phyloP scores from a whole-genome alignment of 2,113 vertebrate species.

The Zonotrichia leucophrys region DNA sequence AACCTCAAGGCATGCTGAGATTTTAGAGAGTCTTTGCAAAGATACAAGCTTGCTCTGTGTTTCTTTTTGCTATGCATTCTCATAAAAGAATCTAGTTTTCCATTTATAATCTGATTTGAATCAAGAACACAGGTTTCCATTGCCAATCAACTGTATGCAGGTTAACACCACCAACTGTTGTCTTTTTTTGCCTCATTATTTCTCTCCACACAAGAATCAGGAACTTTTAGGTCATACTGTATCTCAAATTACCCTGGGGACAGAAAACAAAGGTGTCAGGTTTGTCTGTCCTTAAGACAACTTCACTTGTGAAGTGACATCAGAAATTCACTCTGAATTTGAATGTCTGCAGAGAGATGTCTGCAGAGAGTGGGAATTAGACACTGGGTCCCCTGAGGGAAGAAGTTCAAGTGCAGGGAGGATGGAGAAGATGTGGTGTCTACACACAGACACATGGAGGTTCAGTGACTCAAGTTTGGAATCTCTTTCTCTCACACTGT shows the following conservation, averaged over 20 bases:
- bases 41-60: neutral
- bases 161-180: neutral
- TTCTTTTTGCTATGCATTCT: neutral
- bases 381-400: neutral
- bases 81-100: neutral
- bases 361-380: neutral
- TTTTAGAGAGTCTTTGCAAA: neutral
- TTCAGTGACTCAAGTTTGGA: neutral
- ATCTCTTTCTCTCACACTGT: neutral
- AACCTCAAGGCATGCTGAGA: neutral
- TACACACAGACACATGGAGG: neutral
- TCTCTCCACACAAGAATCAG: neutral
- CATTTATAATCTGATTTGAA: neutral
- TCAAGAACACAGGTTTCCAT: neutral
- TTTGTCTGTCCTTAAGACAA: neutral
- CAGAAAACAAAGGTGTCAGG: neutral
- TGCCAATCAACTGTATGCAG: neutral
- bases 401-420: neutral
- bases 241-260: neutral
- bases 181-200: neutral
- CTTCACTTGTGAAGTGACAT: neutral
- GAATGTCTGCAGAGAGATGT: neutral
- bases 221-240: neutral
- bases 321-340: neutral
- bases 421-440: neutral